Conservation (phyloP, 2,113 vertebrate species). For the Leucoraja erinaceus region DNA sequence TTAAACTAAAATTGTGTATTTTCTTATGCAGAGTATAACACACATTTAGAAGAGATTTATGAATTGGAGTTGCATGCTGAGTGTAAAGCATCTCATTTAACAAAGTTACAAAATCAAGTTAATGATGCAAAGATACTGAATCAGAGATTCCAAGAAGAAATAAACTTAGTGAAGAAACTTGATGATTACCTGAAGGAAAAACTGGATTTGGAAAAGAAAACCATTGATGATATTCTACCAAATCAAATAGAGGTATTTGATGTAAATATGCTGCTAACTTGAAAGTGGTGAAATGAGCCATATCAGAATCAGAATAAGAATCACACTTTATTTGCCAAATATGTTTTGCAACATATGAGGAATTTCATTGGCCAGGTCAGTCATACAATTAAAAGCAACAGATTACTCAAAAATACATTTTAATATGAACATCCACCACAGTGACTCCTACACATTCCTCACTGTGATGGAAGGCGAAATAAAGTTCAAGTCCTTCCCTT, state of each 20-base stretch:
- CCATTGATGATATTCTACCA: constrained; percentile 44
- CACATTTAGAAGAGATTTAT: constrained; percentile 52
- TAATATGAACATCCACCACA: too few species aligned
- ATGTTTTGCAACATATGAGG: too few species aligned
- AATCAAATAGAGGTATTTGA: constrained; percentile 56
- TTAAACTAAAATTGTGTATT: not conserved
- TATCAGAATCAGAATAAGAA: not conserved
- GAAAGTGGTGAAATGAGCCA: not conserved
- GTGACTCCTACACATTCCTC: too few species aligned
- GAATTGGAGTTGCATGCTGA: constrained; percentile 62
- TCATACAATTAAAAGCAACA: too few species aligned
- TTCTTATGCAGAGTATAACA: constrained; percentile 58
- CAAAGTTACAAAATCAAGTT: constrained; percentile 48
- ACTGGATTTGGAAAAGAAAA: constrained; percentile 50
- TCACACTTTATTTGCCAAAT: too few species aligned
- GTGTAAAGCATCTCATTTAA: constrained; percentile 47
- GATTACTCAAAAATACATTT: too few species aligned
- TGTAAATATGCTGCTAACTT: not conserved
- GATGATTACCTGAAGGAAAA: constrained; percentile 64
- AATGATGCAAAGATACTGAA: constrained; percentile 49
- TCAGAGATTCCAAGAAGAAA: constrained; percentile 52
- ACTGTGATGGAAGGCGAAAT: too few species aligned
- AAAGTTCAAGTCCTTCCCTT: too few species aligned
- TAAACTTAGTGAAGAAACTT: constrained; percentile 60
- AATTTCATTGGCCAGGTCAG: too few species aligned